These are phyloP conservation scores for Oscarella lobularis DNA, from an alignment of 37 sponge, comb jelly and placozoan genomes.

Conservation along the genomic window DNA sequence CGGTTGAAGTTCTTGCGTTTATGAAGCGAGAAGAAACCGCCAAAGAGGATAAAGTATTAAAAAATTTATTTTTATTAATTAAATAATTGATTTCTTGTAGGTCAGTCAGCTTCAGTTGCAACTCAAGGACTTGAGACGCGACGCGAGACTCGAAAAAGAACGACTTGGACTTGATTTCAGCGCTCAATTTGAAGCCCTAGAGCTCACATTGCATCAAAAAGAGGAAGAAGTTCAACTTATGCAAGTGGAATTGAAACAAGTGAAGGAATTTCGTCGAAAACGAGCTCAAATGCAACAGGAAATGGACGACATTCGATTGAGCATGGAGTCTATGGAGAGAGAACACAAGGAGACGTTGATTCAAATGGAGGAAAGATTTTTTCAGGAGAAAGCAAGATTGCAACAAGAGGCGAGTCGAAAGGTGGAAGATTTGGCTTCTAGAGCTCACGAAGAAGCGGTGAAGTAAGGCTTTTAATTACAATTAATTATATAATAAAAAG, in stretches of 20 bases:
- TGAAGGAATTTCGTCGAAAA: conserved; percentile 67
- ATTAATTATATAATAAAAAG: too few relatives aligned
- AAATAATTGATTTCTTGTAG: background rate
- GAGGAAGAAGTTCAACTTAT: conserved; percentile 23
- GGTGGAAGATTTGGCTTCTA: conserved; percentile 71
- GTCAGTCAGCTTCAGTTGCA: conserved; percentile 28
- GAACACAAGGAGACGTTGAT: conserved; percentile 35
- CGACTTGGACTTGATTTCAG: conserved; percentile 13
- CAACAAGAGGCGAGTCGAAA: conserved; percentile 84
- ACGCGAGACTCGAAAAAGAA: conserved; percentile 44
- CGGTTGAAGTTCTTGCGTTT: conserved; percentile 85
- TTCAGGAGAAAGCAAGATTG: conserved; percentile 74
- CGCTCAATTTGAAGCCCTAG: conserved; percentile 18
- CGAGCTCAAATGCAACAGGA: conserved; percentile 64
- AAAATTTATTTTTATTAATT: background rate
- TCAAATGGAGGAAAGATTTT: conserved; percentile 51
- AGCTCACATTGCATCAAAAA: conserved; percentile 12
- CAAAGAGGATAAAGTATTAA: conserved; percentile 36
- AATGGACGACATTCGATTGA: conserved; percentile 39
- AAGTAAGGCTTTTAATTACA: conserved; percentile 13
- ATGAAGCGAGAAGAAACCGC: conserved; percentile 60
- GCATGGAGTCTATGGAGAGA: conserved; percentile 15
- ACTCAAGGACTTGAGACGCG: conserved; percentile 44
- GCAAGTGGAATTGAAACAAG: conserved; percentile 69
- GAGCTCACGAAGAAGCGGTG: conserved; percentile 84